phyloP scores from a whole-genome alignment of 2,888 invertebrate species.

The Mechanitis messenoides region DNA sequence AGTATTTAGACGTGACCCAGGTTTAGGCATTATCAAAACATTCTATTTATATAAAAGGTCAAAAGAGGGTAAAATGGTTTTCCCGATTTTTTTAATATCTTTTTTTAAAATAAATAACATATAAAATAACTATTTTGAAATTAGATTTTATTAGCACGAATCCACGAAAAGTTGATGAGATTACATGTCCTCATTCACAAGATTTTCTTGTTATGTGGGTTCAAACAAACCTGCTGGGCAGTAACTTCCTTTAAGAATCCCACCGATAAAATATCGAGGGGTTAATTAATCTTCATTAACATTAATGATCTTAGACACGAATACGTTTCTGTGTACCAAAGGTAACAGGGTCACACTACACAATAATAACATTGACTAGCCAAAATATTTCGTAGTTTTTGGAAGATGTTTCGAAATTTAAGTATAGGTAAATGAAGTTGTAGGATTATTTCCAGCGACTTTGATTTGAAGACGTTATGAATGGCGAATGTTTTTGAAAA shows the following conservation, averaged over 20 bases:
- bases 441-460: neutral
- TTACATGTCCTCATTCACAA: neutral
- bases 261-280: conserved; percentile 5
- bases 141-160: no score
- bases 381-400: neutral
- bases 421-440: conserved; percentile 1
- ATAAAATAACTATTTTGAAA: no score
- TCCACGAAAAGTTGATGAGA: no score
- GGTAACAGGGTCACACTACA: conserved; percentile 4
- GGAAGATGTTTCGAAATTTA: neutral
- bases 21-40: neutral
- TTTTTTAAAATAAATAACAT: no score
- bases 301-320: conserved; percentile 5
- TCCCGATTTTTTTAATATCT: no score
- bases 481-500: conserved; percentile 5
- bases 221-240: neutral
- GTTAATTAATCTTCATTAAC: conserved; percentile 3
- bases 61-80: no score
- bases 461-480: neutral
- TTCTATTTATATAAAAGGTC: no score
- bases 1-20: conserved; percentile 4
- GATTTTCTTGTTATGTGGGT: neutral
- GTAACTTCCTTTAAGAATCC: neutral
- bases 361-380: neutral
- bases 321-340: conserved; percentile 2